Base-by-base conservation (phyloP, 2,888 invertebrate genomes). In the Terebella lapidaria region DNA sequence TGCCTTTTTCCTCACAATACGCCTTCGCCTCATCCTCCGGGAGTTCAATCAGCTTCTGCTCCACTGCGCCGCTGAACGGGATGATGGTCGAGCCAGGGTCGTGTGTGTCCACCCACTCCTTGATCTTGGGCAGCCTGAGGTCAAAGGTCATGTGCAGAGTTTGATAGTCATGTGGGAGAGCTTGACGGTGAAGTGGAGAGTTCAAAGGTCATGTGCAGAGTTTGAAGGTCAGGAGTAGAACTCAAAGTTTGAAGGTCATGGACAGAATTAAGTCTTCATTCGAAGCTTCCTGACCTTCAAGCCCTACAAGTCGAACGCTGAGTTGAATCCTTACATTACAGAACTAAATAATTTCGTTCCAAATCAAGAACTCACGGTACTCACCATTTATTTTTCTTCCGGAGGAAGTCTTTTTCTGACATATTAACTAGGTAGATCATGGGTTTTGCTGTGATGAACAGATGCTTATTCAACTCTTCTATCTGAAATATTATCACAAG, bases 321-420 rank as follows among this genome's bases (percentile, higher is more conserved):
- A n/a, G n/a, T n/a, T n/a, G n/a, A n/a, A n/a, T n/a, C n/a, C n/a
- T n/a, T n/a, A n/a, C n/a, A n/a, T n/a, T n/a, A n/a, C n/a, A n/a
- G n/a, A n/a, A n/a, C n/a, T n/a, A n/a, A n/a, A n/a, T n/a, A n/a
- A n/a, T n/a, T n/a, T n/a, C n/a, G n/a, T n/a, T n/a, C n/a, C n/a
- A n/a, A n/a, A n/a, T n/a, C n/a, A n/a, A n/a, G n/a, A n/a, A n/a
- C n/a, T n/a, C n/a, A n/a, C n/a, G n/a, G n/a, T n/a, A n/a, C n/a
- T 82, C 83, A 90, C 95, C 95, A 96, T 84, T 96, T 97, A 79
- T 96, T 97, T 84, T 96, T 97, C 85, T 96, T 97, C 73, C 94
- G 88, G 73, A 94, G 93, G 81, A 93, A 99, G 82, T 99, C 99
- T 81, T 94, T 95, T 81, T 97, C 95, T 0, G 96, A 91, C 65